Base-by-base conservation (phyloP, 2,113 vertebrate species). In the Blennius ocellaris region DNA sequence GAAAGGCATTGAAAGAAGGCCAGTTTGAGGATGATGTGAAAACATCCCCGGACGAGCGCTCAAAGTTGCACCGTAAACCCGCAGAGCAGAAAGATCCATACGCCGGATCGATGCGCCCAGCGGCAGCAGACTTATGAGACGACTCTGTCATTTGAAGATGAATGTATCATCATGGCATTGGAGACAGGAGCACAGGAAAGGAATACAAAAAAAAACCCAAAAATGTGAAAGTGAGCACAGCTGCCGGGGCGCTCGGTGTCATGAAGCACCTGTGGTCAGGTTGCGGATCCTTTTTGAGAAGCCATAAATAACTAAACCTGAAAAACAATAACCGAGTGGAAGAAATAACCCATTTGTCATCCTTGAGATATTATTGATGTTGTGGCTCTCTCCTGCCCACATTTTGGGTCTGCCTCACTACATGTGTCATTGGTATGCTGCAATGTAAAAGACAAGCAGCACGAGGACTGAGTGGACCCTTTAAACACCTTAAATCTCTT, bases 241-340 rank as follows among this genome's bases (percentile, higher is more conserved):
- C 55, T 63, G 65, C 50, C 50, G 4, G 5, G 49, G 36, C 49
- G 55, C 16, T 78, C 16, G 56, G 71, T 7, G 3, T 15, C 59
- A 57, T 80, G 47, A 68, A 47, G 71, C 54, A 68, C 63, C 70
- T 66, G 59, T 52, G 54, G 65, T 82, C 48, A 47, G 63, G 67
- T 73, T 58, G n/a, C 30, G 11, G 67, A 76, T 49, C 14, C 10
- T 7, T 17, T 9, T 6, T 30, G 56, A 57, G 58, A 40, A 16
- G 11, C 73, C 67, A 76, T 78, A 78, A 87, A 85, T 82, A 87
- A 85, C 51, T 76, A 72, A 72, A 57, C 62, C 66, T 65, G 70
- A 85, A 85, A 86, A 30, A 30, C 77, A 86, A 80, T 75, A 82
- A 86, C 65, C 72, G 4, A 21, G 65, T 52, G 63, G 45, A 71